phyloP scores from a whole-genome alignment of 2,113 vertebrate genomes.

The Leiothrix lutea region DNA sequence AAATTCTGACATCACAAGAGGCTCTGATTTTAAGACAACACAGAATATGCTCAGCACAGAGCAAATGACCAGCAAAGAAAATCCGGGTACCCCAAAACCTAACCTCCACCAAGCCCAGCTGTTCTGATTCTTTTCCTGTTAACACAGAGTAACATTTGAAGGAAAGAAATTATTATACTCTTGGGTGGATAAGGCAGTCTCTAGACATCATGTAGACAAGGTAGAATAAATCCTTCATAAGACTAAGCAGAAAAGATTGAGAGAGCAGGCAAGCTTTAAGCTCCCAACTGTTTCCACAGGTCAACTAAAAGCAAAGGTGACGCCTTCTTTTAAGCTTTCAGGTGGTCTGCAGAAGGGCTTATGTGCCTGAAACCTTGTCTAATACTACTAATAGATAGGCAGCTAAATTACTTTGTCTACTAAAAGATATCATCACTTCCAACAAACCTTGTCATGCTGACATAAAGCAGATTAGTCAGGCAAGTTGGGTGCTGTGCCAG shows the following conservation, averaged over 20 bases:
- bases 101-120: neutral
- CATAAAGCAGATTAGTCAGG: slow-evolving; percentile 45
- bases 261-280: neutral
- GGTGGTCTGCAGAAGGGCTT: neutral
- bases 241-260: neutral
- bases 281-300: neutral
- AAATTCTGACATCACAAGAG: neutral
- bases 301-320: neutral
- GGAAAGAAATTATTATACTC: neutral
- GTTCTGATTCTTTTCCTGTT: neutral
- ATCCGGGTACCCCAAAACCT: neutral
- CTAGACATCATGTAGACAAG: neutral
- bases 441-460: slow-evolving; percentile 27
- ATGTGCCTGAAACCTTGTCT: neutral
- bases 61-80: neutral
- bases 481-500: slow-evolving; percentile 34
- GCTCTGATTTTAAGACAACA: neutral
- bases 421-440: slow-evolving; percentile 22
- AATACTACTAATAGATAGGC: neutral
- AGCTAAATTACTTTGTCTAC: slow-evolving; percentile 1
- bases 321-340: neutral
- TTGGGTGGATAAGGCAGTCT: neutral
- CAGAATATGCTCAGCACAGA: neutral
- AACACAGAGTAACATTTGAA: neutral
- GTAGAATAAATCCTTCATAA: neutral